Evolutionary conservation across 2,797 vertebrate species (phyloP).

Genomic region (Sebastes matsubarae): DNA sequence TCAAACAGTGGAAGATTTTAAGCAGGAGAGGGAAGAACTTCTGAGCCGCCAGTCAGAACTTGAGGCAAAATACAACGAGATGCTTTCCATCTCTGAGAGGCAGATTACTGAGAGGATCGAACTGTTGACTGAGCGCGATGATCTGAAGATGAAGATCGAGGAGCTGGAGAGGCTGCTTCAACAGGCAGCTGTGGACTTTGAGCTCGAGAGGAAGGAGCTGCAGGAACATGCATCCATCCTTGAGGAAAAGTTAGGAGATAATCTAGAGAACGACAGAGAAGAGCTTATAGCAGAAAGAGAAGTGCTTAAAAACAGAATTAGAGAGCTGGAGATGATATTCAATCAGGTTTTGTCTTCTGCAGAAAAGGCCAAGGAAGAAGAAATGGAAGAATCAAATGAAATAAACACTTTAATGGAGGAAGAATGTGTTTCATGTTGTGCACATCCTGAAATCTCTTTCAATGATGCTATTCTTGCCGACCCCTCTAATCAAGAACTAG

Average conservation of each 20-base stretch:
- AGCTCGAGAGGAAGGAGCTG: conserved; percentile 78
- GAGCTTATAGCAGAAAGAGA: conserved; percentile 76
- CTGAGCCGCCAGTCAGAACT: conserved; percentile 66
- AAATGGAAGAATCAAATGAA: conserved; percentile 65
- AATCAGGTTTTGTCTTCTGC: conserved; percentile 65
- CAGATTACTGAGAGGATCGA: conserved; percentile 74
- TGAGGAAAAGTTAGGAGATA: conserved; percentile 70
- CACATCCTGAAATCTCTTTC: background rate
- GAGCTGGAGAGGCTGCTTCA: conserved; percentile 79
- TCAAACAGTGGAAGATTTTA: conserved; percentile 76
- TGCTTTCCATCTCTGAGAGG: conserved; percentile 52
- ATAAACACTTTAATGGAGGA: conserved; percentile 45
- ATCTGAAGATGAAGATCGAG: conserved; percentile 74
- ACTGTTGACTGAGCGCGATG: conserved; percentile 76
- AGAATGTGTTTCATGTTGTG: conserved; percentile 49
- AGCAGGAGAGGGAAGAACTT: conserved; percentile 80
- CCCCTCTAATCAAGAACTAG: background rate
- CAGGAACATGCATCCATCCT: conserved; percentile 66
- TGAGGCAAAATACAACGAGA: conserved; percentile 69
- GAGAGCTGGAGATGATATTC: conserved; percentile 71
- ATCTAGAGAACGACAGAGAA: conserved; percentile 62
- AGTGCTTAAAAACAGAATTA: conserved; percentile 66
- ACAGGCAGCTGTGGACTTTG: conserved; percentile 74
- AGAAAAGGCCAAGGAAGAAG: conserved; percentile 69
- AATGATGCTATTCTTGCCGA: background rate